Evolutionary conservation across 2,113 vertebrate species (phyloP).

Genomic region (Albula goreensis): DNA sequence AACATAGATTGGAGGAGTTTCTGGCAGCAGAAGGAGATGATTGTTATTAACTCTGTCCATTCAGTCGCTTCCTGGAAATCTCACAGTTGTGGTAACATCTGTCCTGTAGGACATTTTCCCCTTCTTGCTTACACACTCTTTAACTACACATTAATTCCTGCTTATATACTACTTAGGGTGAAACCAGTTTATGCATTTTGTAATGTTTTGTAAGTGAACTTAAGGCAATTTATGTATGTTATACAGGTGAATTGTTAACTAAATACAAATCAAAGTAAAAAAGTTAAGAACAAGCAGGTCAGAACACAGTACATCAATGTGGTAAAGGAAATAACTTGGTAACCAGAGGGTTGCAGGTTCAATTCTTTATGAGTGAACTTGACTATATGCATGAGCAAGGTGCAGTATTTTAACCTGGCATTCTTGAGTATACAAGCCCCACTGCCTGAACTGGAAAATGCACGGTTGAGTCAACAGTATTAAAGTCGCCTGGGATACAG

Average conservation of each 20-base stretch:
- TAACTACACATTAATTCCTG: background rate
- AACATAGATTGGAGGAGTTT: background rate
- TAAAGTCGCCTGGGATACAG: background rate
- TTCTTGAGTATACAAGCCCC: background rate
- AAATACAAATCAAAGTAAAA: background rate
- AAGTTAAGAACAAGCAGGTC: background rate
- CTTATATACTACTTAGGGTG: background rate
- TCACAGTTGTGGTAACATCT: background rate
- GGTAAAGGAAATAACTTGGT: background rate
- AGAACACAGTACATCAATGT: background rate
- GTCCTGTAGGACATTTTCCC: background rate
- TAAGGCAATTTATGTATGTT: too few relatives aligned
- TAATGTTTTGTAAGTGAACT: background rate
- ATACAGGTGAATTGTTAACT: background rate
- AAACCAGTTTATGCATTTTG: background rate
- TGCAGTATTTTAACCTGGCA: too few relatives aligned
- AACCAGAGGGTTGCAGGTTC: background rate
- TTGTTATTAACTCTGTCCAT: background rate
- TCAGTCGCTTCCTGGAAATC: background rate
- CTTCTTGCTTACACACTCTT: background rate
- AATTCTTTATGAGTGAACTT: background rate
- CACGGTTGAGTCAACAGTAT: background rate
- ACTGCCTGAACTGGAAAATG: background rate
- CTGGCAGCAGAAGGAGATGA: background rate
- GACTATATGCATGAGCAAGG: background rate